Evolutionary conservation across 2,888 invertebrate genomes (phyloP), one percentile per base, ranked within the genome.

Genomic region (Seira sanloemensis): DNA sequence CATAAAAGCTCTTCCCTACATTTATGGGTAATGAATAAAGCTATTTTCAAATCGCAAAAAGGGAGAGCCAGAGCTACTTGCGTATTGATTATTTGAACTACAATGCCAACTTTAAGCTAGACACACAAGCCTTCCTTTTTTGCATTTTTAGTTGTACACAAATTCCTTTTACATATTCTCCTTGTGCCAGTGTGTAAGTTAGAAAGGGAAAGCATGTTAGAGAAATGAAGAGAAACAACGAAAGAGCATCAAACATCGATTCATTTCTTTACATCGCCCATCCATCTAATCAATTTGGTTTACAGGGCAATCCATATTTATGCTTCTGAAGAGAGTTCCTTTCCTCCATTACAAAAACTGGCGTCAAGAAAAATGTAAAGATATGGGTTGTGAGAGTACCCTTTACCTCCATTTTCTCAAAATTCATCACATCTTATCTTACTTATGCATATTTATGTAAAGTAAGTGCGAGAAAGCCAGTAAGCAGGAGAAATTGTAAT

Each of bases 381-480:
- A 24, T 21, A 18, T 5, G 27, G 7, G n/a, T 18, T 26, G 26
- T 7, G 18, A 68, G 46, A 23, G 27, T 62, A 62, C 5, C 67
- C n/a, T 12, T 19, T 54, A 62, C 46, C 27, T 27, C 67, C 37
- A 26, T 58, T 24, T 2, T 9, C 19, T 50, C 54, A 25, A 77
- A 50, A 19, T 68, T 25, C 50, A 67, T 77, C 58, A 4, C 67
- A n/a, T 77, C 19, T 46, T 76, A 18, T 37, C 37, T 27, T 21
- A 68, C 50, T 77, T 77, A 77, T 77, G 77, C 77, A 77, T 77
- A 77, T 77, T 77, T 50, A 68, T 77, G 77, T 68, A 77, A 77
- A 77, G 50, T 67, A 77, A 58, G 24, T 46, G n/a, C 58, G 75
- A 46, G 46, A n/a, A 27, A 68, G 12, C 7, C 25, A 26, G 26